Evolutionary conservation across 2,888 invertebrate genomes (phyloP), one percentile per base, ranked within the genome.

Genomic region (Eupeodes latifasciatus): DNA sequence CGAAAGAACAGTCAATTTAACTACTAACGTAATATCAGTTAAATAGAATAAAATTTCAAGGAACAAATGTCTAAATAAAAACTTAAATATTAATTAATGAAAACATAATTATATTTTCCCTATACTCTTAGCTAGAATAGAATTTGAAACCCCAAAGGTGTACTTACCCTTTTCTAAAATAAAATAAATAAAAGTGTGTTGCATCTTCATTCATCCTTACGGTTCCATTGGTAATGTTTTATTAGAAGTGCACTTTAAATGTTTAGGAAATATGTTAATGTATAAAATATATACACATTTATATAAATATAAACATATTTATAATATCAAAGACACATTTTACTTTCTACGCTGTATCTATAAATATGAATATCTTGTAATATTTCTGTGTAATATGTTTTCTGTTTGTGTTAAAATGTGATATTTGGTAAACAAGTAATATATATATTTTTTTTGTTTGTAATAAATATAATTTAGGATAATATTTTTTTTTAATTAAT

Each of bases 341-440:
- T 59, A 51, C 36, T 59, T 51, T 67, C 19, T 62, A 62, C 5
- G 44, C n/a, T 81, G 64, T 67, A 66, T 81, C 19, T 66, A 34
- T 64, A 44, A 36, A 44, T 71, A 19, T n/a, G 61, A 51, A 69
- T 51, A 64, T 55, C 27, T 36, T 62, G 40, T 40, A 40, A 40
- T 40, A 40, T 4, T 57, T 11, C 12, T 67, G 57, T 66, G 27
- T 77, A 55, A 61, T 55, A 77, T 47, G 62, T 72, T 64, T 71
- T 40, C 16, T 76, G 34, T 19, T 74, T 85, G 34, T 76, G 76
- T 87, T 88, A 47, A 88, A 88, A 88, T 88, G 88, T 88, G 88
- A 88, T 88, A 88, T 88, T 81, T 81, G 69, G 53, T 81, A 81
- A 85, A 79, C 19, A 74, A 66, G 53, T 82, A 75, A 47, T 72